phyloP scores from a whole-genome alignment of 2,113 vertebrate genomes.

The Phalacrocorax pelagicus region DNA sequence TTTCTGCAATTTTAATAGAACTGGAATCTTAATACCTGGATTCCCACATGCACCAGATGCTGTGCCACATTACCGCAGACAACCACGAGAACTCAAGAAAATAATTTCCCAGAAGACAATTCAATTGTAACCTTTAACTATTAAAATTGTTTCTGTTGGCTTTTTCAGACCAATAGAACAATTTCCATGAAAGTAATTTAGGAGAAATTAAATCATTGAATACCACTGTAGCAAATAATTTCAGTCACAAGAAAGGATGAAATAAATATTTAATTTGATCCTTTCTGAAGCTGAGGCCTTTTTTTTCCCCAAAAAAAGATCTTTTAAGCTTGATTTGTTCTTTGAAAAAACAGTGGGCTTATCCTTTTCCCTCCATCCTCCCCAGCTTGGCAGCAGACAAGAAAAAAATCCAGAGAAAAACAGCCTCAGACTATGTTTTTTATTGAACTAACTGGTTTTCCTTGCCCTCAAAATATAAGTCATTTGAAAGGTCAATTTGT shows the following conservation, averaged over 20 bases:
- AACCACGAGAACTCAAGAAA: neutral
- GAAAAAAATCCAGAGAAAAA: neutral
- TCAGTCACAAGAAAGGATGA: neutral
- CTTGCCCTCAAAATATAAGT: neutral
- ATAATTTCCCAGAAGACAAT: neutral
- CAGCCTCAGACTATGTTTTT: neutral
- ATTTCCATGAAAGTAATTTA: neutral
- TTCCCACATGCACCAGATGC: neutral
- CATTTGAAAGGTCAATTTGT: neutral
- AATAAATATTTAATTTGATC: neutral
- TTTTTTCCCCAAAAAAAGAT: neutral
- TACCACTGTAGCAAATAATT: neutral
- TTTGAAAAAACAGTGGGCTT: neutral
- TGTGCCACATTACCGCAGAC: neutral
- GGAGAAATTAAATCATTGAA: constrained; percentile 2
- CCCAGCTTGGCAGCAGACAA: neutral
- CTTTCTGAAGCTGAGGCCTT: neutral
- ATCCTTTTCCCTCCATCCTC: neutral
- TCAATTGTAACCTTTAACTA: neutral
- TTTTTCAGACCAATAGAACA: neutral
- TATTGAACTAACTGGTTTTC: neutral
- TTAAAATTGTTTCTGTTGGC: neutral
- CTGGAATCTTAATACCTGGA: neutral
- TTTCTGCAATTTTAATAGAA: neutral
- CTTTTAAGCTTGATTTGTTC: neutral